Evolutionary conservation across 2,797 vertebrate species (phyloP).

Genomic region (Acridotheres tristis): DNA sequence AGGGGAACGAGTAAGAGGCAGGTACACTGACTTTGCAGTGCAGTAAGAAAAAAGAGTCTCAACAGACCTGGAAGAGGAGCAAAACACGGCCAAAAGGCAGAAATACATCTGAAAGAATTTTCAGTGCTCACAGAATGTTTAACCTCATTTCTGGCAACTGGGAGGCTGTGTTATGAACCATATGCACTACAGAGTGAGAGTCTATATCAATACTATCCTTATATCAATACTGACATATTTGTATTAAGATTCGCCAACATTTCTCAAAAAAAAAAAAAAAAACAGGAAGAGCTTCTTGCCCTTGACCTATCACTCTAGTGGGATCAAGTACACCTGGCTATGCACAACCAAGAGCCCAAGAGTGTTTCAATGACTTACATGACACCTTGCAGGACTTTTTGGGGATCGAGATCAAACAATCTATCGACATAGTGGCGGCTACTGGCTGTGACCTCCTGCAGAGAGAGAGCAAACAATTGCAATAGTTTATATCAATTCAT

Average conservation of each 20-base stretch:
- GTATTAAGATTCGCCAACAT: background rate
- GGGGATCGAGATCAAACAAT: slow-evolving; percentile 97
- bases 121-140: background rate
- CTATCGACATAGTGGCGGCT: slow-evolving; percentile 99
- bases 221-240: background rate
- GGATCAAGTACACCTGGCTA: background rate
- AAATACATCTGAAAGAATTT: background rate
- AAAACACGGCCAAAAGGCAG: background rate
- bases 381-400: slow-evolving; percentile 98
- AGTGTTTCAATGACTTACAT: slow-evolving; percentile 87
- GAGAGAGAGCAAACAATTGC: slow-evolving; percentile 50
- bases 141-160: background rate
- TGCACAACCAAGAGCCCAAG: slow-evolving; percentile 17
- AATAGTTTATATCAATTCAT: slow-evolving; percentile 40
- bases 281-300: background rate
- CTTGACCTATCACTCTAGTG: background rate
- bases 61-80: background rate
- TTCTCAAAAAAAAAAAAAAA: background rate
- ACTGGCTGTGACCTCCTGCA: slow-evolving; percentile 96
- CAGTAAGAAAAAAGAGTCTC: background rate
- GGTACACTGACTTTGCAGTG: background rate
- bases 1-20: background rate
- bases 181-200: background rate
- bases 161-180: background rate
- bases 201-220: background rate